Percentiles rank a stretch among this genome's conserved stretches.
Conservation (phyloP, 2,888 invertebrate genomes). For the Stomorhina lunata region DNA sequence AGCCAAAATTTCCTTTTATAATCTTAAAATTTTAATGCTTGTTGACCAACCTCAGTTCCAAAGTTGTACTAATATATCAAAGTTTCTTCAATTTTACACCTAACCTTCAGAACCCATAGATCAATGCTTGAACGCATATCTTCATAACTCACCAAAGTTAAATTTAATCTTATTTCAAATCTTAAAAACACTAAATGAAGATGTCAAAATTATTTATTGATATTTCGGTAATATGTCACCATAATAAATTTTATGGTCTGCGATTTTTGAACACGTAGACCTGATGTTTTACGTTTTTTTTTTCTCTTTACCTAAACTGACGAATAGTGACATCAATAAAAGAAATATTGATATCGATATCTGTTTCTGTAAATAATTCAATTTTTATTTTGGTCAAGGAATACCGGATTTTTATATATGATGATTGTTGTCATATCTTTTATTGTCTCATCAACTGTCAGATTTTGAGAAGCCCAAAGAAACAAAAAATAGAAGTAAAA, state of each 20-base stretch:
- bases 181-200: constrained; percentile 43
- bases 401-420: constrained; percentile 45
- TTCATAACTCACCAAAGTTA: background rate
- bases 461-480: constrained; percentile 39
- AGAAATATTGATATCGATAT: constrained; percentile 51
- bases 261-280: constrained; percentile 41
- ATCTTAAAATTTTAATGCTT: too few species aligned
- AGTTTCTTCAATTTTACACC: too few species aligned
- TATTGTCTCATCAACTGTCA: constrained; percentile 70
- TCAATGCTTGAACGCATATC: background rate
- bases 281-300: constrained; percentile 3
- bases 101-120: background rate
- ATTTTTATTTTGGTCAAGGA: constrained; percentile 9
- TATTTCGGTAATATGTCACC: constrained; percentile 58
- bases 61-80: too few species aligned
- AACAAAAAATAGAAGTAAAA: background rate
- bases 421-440: constrained; percentile 67
- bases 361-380: constrained; percentile 45
- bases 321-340: constrained; percentile 15
- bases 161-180: constrained; percentile 32
- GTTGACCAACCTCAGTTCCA: too few species aligned
- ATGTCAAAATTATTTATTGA: constrained; percentile 63
- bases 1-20: too few species aligned
- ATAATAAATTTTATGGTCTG: constrained; percentile 55
- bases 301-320: constrained; percentile 14